These are phyloP conservation scores for Spizaetus ornatus DNA, from an alignment of 2,113 vertebrate species.

Conservation along the genomic window DNA sequence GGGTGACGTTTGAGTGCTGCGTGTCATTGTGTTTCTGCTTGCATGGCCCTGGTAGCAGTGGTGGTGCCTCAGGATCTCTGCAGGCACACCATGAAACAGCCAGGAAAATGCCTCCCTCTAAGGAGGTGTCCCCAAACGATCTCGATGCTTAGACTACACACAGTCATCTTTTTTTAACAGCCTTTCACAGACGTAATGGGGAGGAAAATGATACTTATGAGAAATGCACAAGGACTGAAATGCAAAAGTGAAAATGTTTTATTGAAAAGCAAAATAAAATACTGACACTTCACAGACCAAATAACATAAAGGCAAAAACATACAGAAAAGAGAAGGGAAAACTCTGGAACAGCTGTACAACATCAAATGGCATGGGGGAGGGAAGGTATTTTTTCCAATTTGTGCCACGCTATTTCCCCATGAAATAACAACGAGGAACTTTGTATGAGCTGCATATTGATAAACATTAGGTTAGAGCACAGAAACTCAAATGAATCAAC, in stretches of 20 bases:
- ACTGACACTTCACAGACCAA: conserved; percentile 35
- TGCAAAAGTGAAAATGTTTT: conserved; percentile 77
- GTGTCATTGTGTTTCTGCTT: neutral
- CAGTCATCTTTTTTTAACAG: neutral
- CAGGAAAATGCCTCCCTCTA: neutral
- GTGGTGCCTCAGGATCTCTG: neutral
- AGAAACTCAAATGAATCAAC: neutral
- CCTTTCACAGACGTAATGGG: neutral
- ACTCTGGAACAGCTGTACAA: neutral
- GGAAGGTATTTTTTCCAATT: neutral
- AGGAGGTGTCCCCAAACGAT: neutral
- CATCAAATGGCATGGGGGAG: neutral
- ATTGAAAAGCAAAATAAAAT: conserved; percentile 73
- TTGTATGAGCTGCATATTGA: conserved; percentile 1
- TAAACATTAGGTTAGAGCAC: conserved; percentile 4
- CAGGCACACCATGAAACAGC: neutral
- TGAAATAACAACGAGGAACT: conserved; percentile 20
- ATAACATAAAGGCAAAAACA: conserved; percentile 44
- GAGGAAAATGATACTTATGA: conserved; percentile 15
- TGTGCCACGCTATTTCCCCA: neutral
- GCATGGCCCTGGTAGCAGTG: neutral
- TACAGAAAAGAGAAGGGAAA: neutral
- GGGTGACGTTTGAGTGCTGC: neutral
- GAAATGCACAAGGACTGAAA: conserved; percentile 59
- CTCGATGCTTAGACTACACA: neutral